phyloP scores from a whole-genome alignment of 2,113 vertebrate genomes.

The Eclectus roratus region DNA sequence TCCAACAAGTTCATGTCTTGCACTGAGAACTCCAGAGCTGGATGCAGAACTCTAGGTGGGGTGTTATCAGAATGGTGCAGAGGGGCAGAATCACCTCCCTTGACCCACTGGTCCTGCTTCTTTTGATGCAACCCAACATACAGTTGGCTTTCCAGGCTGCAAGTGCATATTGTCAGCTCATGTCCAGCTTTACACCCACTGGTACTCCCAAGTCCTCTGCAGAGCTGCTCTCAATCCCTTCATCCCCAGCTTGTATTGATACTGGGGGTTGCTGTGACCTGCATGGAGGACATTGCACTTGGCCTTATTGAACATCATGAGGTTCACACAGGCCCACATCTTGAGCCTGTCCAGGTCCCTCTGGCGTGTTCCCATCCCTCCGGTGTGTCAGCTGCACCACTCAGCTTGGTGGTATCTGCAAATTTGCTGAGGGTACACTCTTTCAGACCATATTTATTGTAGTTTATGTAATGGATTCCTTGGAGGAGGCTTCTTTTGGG shows the following conservation, averaged over 20 bases:
- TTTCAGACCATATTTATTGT: not conserved
- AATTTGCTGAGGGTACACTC: not conserved
- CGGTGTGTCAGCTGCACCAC: not conserved
- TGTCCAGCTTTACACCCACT: not conserved
- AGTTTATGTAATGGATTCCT: not conserved
- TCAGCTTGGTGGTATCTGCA: not conserved
- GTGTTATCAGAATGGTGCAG: not conserved
- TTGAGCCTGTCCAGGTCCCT: not conserved
- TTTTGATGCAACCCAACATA: not conserved
- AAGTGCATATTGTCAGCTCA: too few species aligned
- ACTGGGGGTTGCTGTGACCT: accelerated
- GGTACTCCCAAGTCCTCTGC: not conserved
- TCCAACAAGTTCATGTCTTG: not conserved
- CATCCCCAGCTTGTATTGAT: not conserved
- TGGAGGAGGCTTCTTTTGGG: not conserved
- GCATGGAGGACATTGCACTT: not conserved
- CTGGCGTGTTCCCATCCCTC: not conserved
- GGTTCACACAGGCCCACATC: not conserved
- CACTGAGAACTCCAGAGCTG: too few species aligned
- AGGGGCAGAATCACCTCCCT: not conserved
- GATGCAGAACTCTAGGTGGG: not conserved
- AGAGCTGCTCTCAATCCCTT: not conserved
- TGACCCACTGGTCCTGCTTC: not conserved
- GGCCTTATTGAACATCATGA: not conserved
- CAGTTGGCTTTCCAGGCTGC: not conserved